These are phyloP conservation scores for Thymelicus lineola DNA, from an alignment of 2,888 invertebrate species.

Conservation along the genomic window DNA sequence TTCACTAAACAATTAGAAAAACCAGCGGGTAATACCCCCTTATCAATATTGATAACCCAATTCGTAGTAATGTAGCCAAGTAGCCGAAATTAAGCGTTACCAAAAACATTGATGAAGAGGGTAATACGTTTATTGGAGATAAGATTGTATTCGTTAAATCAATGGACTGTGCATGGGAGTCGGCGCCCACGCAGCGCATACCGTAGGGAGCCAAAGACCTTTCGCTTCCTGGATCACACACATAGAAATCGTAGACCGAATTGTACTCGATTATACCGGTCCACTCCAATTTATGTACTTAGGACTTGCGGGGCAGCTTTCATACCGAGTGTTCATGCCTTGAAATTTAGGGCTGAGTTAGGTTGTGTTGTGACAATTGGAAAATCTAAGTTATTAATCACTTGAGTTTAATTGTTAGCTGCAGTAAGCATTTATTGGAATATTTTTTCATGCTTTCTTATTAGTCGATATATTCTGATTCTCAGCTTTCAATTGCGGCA, in stretches of 20 bases:
- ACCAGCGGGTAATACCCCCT: slow-evolving; percentile 2
- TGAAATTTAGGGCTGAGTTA: slow-evolving; percentile 19
- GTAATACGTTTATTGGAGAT: slow-evolving; percentile 78
- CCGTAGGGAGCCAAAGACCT: slow-evolving; percentile 82
- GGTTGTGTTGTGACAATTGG: slow-evolving; percentile 6
- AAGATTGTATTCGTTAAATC: slow-evolving; percentile 82
- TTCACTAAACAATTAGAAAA: too few relatives aligned
- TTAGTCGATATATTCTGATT: too few relatives aligned
- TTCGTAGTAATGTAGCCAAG: slow-evolving; percentile 33
- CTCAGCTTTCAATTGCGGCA: too few relatives aligned
- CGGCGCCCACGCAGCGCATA: slow-evolving; percentile 72
- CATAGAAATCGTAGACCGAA: slow-evolving; percentile 59
- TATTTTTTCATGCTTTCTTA: too few relatives aligned
- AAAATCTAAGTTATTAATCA: not conserved
- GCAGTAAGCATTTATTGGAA: too few relatives aligned
- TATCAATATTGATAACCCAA: slow-evolving; percentile 17
- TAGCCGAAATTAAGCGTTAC: slow-evolving; percentile 47
- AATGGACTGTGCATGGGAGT: slow-evolving; percentile 76
- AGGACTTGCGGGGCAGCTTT: slow-evolving; percentile 33
- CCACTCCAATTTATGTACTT: slow-evolving; percentile 35
- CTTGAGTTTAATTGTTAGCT: not conserved
- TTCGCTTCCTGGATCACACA: slow-evolving; percentile 77
- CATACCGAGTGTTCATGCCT: slow-evolving; percentile 22
- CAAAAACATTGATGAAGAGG: slow-evolving; percentile 58
- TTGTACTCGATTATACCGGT: slow-evolving; percentile 38